phyloP scores from a whole-genome alignment of 2,113 vertebrate genomes.

The Forbesichthys papilliferus region DNA sequence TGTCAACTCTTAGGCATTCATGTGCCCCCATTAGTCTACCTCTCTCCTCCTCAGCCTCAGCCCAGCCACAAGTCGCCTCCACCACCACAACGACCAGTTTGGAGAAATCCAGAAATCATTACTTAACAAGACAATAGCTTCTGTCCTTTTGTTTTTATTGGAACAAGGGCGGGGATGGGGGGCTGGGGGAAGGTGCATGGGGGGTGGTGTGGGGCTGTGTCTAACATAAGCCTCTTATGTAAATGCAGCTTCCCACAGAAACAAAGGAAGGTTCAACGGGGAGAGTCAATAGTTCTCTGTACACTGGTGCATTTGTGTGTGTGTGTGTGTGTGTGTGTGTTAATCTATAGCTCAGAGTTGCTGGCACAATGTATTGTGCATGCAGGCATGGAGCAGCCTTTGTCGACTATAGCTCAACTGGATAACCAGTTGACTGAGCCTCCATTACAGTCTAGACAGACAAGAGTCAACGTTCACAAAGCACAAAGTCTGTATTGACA shows the following conservation, averaged over 20 bases:
- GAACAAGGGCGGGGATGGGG: slow-evolving; percentile 56
- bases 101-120: slow-evolving; percentile 77
- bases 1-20: slow-evolving; percentile 44
- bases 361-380: slow-evolving; percentile 1
- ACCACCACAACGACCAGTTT: slow-evolving; percentile 62
- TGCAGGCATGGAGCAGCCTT: slow-evolving; percentile 32
- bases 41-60: slow-evolving; percentile 21
- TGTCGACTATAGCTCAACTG: slow-evolving; percentile 42
- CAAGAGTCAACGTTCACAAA: slow-evolving; percentile 46
- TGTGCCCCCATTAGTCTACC: slow-evolving; percentile 37
- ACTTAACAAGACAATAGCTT: slow-evolving; percentile 80
- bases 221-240: slow-evolving; percentile 83
- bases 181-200: neutral
- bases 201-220: slow-evolving; percentile 53
- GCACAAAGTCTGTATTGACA: slow-evolving; percentile 45
- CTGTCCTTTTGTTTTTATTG: slow-evolving; percentile 76
- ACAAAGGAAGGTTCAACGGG: slow-evolving; percentile 77
- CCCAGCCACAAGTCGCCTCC: slow-evolving; percentile 42
- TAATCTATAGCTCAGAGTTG: neutral
- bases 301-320: neutral
- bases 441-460: slow-evolving; percentile 58
- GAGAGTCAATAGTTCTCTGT: slow-evolving; percentile 55
- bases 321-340: neutral
- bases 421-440: slow-evolving; percentile 49
- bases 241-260: slow-evolving; percentile 78